Evolutionary conservation across 2,113 vertebrate genomes (phyloP).

Genomic region (Recurvirostra avosetta): DNA sequence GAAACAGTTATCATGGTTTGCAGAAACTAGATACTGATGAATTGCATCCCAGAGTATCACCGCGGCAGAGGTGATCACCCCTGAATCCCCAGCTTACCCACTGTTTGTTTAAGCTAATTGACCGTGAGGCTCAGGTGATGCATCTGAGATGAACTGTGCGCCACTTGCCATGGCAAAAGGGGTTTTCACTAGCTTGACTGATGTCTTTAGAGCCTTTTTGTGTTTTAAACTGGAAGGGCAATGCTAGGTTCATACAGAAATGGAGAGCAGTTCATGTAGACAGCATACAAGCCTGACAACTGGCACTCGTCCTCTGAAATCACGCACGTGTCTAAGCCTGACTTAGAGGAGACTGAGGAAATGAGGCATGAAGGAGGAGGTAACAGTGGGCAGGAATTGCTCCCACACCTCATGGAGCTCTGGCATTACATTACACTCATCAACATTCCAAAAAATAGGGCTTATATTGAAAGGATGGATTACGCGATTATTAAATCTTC

Average conservation of each 20-base stretch:
- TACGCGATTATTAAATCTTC: not conserved
- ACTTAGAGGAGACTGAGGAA: not conserved
- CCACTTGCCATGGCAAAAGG: not conserved
- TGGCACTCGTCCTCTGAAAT: not conserved
- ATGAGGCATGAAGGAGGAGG: not conserved
- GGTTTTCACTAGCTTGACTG: not conserved
- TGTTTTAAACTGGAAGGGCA: not conserved
- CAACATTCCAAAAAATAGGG: not conserved
- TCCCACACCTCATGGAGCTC: not conserved
- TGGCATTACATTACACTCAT: not conserved
- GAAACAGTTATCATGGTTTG: not conserved
- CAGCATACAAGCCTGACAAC: not conserved
- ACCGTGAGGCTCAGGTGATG: not conserved
- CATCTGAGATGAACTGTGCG: not conserved
- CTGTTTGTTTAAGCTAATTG: not conserved
- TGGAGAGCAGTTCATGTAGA: not conserved
- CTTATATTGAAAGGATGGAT: not conserved
- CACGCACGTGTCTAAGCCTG: not conserved
- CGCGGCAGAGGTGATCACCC: not conserved
- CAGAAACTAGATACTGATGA: not conserved
- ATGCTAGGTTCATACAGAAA: not conserved
- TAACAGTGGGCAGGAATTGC: not conserved
- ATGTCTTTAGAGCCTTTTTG: not conserved
- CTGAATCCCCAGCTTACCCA: not conserved
- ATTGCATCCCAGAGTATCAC: not conserved